These are phyloP conservation scores for Eubasilissa regina DNA, from an alignment of 1,140 invertebrate genomes.

Conservation along the genomic window DNA sequence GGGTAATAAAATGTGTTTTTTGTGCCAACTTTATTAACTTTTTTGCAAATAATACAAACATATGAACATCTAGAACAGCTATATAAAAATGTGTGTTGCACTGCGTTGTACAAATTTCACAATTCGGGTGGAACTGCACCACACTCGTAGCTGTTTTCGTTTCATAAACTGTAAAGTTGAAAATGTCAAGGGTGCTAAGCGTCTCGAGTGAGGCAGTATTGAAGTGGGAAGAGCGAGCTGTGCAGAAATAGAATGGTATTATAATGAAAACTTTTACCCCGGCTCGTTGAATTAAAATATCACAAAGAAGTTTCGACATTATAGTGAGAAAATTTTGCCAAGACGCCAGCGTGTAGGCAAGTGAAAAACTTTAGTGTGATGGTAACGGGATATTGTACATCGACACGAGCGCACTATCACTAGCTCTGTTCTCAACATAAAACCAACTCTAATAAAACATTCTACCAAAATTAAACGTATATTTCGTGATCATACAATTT, in stretches of 20 bases:
- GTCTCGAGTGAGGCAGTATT: not conserved
- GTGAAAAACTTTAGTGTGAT: too few species aligned
- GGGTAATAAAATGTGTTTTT: too few species aligned
- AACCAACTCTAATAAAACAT: too few species aligned
- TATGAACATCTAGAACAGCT: too few species aligned
- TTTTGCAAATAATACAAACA: too few species aligned
- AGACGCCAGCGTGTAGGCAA: not conserved
- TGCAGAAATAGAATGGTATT: not conserved
- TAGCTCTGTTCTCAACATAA: too few species aligned
- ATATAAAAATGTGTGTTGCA: not conserved
- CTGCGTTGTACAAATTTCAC: not conserved
- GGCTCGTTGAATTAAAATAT: constrained; percentile 8
- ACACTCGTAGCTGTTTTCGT: not conserved
- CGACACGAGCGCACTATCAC: too few species aligned
- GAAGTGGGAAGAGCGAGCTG: not conserved
- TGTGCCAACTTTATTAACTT: too few species aligned
- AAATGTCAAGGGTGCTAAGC: not conserved
- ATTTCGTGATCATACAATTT: too few species aligned
- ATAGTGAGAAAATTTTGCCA: too few species aligned
- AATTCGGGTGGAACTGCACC: not conserved
- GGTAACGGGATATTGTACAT: too few species aligned
- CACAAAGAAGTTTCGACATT: not conserved
- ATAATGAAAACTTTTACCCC: constrained; percentile 13
- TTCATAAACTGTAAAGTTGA: constrained; percentile 15
- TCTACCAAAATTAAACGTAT: too few species aligned